Percentiles rank a stretch among this genome's conserved stretches.
Conservation (phyloP, 2,888 invertebrate species). For the Anoncus sp. region DNA sequence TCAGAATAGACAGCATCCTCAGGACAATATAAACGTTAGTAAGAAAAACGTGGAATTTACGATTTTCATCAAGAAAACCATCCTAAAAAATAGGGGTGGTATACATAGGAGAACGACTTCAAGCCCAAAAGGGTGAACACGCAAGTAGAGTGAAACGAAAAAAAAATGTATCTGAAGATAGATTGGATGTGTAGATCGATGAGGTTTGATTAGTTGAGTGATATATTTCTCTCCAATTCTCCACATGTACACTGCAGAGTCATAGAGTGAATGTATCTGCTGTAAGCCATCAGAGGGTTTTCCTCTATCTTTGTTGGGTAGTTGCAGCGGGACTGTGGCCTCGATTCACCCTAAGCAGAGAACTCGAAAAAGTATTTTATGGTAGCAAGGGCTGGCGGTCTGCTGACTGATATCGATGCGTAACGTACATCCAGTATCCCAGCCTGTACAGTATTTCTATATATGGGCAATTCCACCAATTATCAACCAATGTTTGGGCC, state of each 20-base stretch:
- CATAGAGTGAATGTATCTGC: neutral
- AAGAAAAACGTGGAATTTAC: conserved; percentile 7
- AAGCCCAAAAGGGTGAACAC: conserved; percentile 22
- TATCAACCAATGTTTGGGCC: too few relatives aligned
- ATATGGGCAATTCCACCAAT: too few relatives aligned
- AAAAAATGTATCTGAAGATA: conserved; percentile 28
- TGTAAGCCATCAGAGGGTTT: conserved; percentile 1
- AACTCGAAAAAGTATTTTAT: conserved; percentile 71
- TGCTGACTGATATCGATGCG: conserved; percentile 72
- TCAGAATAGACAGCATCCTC: neutral
- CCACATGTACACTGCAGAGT: conserved; percentile 5
- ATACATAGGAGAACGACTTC: neutral
- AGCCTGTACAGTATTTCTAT: neutral
- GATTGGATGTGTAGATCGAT: conserved; percentile 35
- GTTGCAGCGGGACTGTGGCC: neutral
- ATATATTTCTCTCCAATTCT: conserved; percentile 38
- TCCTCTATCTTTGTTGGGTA: conserved; percentile 2
- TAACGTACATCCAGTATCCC: conserved; percentile 51
- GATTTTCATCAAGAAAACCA: conserved; percentile 3
- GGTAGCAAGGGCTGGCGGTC: conserved; percentile 59
- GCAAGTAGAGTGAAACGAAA: conserved; percentile 15
- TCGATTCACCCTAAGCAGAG: conserved; percentile 16
- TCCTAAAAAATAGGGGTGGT: neutral
- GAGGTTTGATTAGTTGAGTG: conserved; percentile 44
- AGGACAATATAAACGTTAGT: neutral